phyloP scores from a whole-genome alignment of 2,888 invertebrate genomes.

The Silvanus unidentatus region DNA sequence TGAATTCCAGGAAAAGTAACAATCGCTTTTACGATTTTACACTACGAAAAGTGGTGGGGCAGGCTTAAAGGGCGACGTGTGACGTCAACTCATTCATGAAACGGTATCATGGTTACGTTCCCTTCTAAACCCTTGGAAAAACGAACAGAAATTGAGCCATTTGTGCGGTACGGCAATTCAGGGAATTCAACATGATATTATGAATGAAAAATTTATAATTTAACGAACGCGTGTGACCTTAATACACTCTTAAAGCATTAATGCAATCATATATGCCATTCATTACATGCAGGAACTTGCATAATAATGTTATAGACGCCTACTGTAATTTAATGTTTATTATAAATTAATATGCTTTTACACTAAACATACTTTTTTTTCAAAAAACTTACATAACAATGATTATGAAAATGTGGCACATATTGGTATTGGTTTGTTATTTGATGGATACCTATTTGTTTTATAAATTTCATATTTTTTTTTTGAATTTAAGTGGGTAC shows the following conservation, averaged over 20 bases:
- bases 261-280: conserved; percentile 2
- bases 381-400: conserved; percentile 30
- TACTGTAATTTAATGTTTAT: conserved; percentile 22
- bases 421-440: too few species aligned
- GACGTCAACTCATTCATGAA: conserved; percentile 33
- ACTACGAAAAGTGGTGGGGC: too few species aligned
- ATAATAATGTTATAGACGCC: conserved; percentile 18
- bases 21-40: too few species aligned
- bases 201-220: background rate
- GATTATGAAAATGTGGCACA: too few species aligned
- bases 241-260: too few species aligned
- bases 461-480: too few species aligned
- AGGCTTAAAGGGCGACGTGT: conserved; percentile 8
- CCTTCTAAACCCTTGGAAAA: conserved; percentile 9
- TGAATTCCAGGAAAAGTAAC: background rate
- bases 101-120: conserved; percentile 21
- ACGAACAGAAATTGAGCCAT: background rate
- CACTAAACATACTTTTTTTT: conserved; percentile 35
- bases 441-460: too few species aligned
- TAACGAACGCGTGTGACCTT: background rate
- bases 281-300: conserved; percentile 6
- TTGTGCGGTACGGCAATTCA: background rate
- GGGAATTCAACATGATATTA: background rate
- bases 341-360: conserved; percentile 26
- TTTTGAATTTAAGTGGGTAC: too few species aligned